Evolutionary conservation across 2,888 invertebrate genomes (phyloP), one percentile per base, ranked within the genome.

Genomic region (Frankliniella intonsa): DNA sequence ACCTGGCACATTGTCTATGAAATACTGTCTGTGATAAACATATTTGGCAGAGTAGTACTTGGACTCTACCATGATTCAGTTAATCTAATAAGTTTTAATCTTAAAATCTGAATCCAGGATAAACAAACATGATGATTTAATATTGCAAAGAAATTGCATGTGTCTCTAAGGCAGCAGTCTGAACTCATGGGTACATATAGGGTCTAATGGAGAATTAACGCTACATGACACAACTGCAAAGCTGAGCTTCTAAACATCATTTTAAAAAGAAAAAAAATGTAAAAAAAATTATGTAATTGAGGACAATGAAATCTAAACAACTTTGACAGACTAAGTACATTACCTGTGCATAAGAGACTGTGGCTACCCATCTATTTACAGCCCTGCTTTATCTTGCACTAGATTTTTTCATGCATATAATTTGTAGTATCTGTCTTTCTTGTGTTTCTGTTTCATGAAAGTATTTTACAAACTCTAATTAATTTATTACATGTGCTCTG

Each of bases 221-320:
- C 69, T 76, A 76, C 22, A 76, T 62, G 19, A 76, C 25, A 76
- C 69, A 76, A 76, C 25, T 25, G 69, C 69, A 76, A 76, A 76
- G 69, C 69, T 76, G 22, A 76, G 25, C 69, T 25, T 22, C 69
- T 76, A 76, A 76, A 76, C 69, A 76, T 76, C 69, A 76, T 76
- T 76, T 25, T 12, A 76, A 25, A 25, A 12, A 76, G 25, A 76
- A 25, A 76, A 76, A 19, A 19, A 14, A 14, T 19, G 12, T 76
- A 76, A 76, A 76, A 76, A n/a, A n/a, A n/a, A n/a, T n/a, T n/a
- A n/a, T n/a, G n/a, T n/a, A n/a, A n/a, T n/a, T n/a, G 38, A 38
- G 38, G 38, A 38, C 38, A 38, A 19, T 10, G 62, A 14, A 62
- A n/a, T 76, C 69, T 76, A 76, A 25, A 25, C 17, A 62, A 69